A percentile compares a stretch with the other conserved stretches of the same genome.
Evolutionary conservation across 2,113 vertebrate species (phyloP).

Genomic region (Salminus brasiliensis): DNA sequence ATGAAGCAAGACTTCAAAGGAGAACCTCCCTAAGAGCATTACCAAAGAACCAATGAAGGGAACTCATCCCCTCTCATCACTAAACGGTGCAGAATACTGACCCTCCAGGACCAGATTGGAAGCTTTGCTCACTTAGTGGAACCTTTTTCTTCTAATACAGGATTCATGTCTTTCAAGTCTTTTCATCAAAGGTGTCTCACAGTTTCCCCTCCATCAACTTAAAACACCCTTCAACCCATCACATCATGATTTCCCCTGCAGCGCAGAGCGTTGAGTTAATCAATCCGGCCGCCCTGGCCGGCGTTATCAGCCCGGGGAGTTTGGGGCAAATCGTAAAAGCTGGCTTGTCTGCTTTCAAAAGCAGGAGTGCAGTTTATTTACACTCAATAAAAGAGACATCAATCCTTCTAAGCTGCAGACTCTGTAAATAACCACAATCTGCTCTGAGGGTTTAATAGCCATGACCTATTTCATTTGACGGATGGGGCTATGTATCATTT

Average conservation of each 20-base stretch:
- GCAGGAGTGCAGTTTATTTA: neutral
- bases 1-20: too few relatives aligned
- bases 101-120: too few relatives aligned
- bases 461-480: neutral
- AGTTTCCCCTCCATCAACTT: neutral
- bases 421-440: neutral
- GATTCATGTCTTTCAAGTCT: too few relatives aligned
- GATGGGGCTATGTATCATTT: neutral
- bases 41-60: too few relatives aligned
- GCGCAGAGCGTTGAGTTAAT: neutral
- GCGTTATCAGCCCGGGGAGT: neutral
- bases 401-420: neutral
- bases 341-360: neutral
- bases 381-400: conserved; percentile 1
- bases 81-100: too few relatives aligned
- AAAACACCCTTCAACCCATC: neutral
- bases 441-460: neutral
- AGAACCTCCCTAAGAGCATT: too few relatives aligned
- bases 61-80: too few relatives aligned
- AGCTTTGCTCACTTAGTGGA: too few relatives aligned
- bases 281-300: neutral
- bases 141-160: too few relatives aligned
- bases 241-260: neutral
- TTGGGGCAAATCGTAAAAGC: neutral
- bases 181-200: too few relatives aligned